Percentiles rank a stretch among this genome's conserved stretches.
Evolutionary conservation across 2,797 vertebrate species (phyloP).

Genomic region (Pangasius krempfi): DNA sequence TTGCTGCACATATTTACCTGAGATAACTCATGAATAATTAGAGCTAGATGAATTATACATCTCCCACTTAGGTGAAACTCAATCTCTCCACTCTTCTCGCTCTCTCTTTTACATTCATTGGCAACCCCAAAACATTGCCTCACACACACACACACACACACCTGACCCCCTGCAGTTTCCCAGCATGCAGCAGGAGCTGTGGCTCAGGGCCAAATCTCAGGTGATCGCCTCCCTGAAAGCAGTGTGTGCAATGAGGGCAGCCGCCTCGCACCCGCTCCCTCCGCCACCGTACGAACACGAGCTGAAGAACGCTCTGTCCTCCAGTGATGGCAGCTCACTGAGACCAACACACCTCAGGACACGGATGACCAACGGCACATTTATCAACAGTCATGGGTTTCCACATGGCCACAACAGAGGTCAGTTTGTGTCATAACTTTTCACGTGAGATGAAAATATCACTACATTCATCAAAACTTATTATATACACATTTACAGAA

Average conservation of each 20-base stretch:
- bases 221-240: conserved; percentile 57
- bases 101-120: conserved; percentile 58
- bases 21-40: conserved; percentile 51
- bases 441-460: background rate
- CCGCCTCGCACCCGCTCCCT: conserved; percentile 37
- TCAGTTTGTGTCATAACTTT: conserved; percentile 43
- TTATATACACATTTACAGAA: background rate
- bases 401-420: conserved; percentile 60
- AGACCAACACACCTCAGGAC: conserved; percentile 47
- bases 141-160: background rate
- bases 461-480: background rate
- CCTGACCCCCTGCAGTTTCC: conserved; percentile 40
- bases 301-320: conserved; percentile 47
- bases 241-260: conserved; percentile 59
- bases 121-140: conserved; percentile 32
- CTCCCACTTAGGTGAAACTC: conserved; percentile 58
- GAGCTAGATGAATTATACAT: conserved; percentile 61
- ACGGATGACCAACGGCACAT: conserved; percentile 46
- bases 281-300: conserved; percentile 21
- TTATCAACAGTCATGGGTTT: conserved; percentile 47
- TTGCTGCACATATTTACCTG: conserved; percentile 32
- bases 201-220: conserved; percentile 60
- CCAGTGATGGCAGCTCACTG: conserved; percentile 32
- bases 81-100: conserved; percentile 56
- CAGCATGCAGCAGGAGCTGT: conserved; percentile 68